These are phyloP conservation scores for Suncus etruscus DNA, from an alignment of 2,113 vertebrate genomes.

Conservation along the genomic window DNA sequence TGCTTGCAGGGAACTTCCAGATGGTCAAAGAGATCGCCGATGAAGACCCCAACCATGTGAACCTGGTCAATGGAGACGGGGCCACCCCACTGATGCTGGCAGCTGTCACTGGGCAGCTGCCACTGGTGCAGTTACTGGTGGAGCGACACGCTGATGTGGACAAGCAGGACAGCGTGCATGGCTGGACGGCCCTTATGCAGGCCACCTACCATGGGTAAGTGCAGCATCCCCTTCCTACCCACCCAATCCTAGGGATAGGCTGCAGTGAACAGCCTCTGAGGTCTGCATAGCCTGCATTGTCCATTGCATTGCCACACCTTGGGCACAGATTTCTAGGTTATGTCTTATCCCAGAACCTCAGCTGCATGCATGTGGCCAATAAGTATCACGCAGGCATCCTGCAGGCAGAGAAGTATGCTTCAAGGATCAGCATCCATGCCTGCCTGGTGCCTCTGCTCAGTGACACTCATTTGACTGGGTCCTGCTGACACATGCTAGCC, in stretches of 20 bases:
- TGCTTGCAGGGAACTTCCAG: constrained; percentile 92
- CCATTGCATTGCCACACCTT: too few relatives aligned
- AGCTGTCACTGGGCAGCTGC: constrained; percentile 94
- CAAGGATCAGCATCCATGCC: too few relatives aligned
- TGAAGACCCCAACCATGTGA: constrained; percentile 94
- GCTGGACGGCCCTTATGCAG: constrained; percentile 99
- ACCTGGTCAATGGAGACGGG: constrained; percentile 94
- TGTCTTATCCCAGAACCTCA: too few relatives aligned
- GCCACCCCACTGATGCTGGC: constrained; percentile 98
- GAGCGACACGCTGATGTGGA: constrained; percentile 94
- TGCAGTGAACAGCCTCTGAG: not conserved
- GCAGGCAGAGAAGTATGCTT: too few relatives aligned
- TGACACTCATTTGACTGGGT: too few relatives aligned
- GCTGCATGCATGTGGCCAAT: too few relatives aligned
- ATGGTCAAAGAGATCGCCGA: constrained; percentile 96
- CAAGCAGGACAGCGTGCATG: constrained; percentile 95
- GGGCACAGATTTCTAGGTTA: too few relatives aligned
- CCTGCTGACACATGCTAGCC: not conserved
- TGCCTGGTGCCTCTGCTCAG: too few relatives aligned
- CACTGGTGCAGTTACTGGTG: constrained; percentile 95
- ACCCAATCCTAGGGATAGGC: not conserved
- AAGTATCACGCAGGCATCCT: too few relatives aligned
- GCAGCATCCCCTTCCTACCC: not conserved
- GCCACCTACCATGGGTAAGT: constrained; percentile 97
- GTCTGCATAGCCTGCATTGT: too few relatives aligned